Evolutionary conservation across 2,797 vertebrate species (phyloP).

Genomic region (Oreochromis mossambicus): DNA sequence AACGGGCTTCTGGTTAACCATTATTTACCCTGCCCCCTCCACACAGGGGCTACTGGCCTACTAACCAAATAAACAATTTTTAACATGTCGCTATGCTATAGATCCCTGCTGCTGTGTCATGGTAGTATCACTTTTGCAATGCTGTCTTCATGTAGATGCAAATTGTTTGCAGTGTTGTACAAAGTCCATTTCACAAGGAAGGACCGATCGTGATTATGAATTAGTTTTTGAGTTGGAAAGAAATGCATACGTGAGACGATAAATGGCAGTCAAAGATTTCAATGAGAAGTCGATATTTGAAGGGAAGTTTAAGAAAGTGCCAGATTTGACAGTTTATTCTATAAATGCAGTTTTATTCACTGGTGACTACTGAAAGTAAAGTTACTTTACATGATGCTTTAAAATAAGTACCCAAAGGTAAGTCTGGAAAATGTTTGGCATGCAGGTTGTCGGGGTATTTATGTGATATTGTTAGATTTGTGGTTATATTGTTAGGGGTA

Average conservation of each 20-base stretch:
- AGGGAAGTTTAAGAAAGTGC: not conserved
- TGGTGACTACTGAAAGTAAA: not conserved
- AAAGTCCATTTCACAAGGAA: not conserved
- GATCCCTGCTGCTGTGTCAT: not conserved
- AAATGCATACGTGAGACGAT: not conserved
- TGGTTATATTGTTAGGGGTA: not conserved
- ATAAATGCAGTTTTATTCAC: not conserved
- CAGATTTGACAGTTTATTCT: not conserved
- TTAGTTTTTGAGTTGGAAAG: not conserved
- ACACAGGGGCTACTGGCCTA: conserved; percentile 43
- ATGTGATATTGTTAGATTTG: not conserved
- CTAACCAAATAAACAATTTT: conserved; percentile 27
- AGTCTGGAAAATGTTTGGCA: not conserved
- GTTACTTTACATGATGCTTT: not conserved
- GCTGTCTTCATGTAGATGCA: not conserved
- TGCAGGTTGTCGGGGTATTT: not conserved
- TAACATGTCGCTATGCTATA: not conserved
- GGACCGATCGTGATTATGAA: not conserved
- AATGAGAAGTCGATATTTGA: not conserved
- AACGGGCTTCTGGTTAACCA: conserved; percentile 30
- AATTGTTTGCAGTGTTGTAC: not conserved
- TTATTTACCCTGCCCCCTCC: conserved; percentile 20
- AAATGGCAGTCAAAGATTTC: not conserved
- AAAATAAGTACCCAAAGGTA: not conserved
- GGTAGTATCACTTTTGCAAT: not conserved